Evolutionary conservation across 2,113 vertebrate genomes (phyloP).

Genomic region (Clarias magur): DNA sequence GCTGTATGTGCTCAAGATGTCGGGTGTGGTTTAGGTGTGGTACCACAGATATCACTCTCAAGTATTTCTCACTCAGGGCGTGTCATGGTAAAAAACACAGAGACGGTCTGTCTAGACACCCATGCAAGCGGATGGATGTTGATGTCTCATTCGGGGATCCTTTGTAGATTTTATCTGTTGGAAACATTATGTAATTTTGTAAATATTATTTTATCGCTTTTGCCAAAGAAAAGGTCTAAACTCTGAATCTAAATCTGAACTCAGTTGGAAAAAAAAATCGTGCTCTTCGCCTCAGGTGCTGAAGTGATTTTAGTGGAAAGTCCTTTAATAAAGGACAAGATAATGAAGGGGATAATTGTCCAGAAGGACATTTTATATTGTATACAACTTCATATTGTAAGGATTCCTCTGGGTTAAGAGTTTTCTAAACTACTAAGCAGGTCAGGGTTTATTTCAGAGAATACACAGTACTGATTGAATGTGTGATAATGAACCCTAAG

Average conservation of each 20-base stretch:
- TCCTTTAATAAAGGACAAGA: background rate
- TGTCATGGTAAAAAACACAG: background rate
- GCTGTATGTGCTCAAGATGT: background rate
- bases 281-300: background rate
- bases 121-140: background rate
- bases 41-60: background rate
- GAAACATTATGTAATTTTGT: background rate
- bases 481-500: background rate
- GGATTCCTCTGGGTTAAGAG: background rate
- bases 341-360: background rate
- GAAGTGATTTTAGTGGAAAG: background rate
- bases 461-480: background rate
- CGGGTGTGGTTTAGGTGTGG: constrained; percentile 10
- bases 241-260: background rate
- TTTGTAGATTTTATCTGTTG: background rate
- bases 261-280: no score
- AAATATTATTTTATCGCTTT: background rate
- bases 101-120: background rate
- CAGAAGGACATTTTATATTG: no score
- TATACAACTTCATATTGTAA: background rate
- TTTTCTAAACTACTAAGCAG: background rate
- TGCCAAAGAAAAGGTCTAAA: background rate
- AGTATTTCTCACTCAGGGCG: background rate
- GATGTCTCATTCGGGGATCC: background rate
- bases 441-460: background rate